Base-by-base conservation (phyloP, 2,888 invertebrate species). In the Drosophila formosana region DNA sequence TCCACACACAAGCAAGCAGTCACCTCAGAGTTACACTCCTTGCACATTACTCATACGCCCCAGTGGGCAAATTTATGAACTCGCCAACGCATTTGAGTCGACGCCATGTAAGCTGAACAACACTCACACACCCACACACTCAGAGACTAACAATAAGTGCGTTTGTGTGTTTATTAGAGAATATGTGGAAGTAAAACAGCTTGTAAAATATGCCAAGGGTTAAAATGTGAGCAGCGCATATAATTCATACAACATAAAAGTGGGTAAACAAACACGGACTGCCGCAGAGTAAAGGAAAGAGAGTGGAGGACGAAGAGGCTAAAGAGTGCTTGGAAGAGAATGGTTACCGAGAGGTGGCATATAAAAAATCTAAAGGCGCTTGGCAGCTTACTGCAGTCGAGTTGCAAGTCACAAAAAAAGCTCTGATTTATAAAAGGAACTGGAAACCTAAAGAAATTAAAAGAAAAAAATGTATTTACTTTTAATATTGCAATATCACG, bases 51-150 rank as follows among this genome's bases (percentile, higher is more conserved):
- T 87, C 85, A 81, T 79, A 80, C 88, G 81, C 88, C 89, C 90
- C 85, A 88, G 89, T 85, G 89, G 88, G 83, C 88, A 89, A 89
- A 85, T 85, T 85, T 85, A 85, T 85, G 89, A 88, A 85, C 88
- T 85, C 85, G 74, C 88, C 70, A 58, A 72, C 68, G 70, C 82
- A 84, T 89, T 84, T 89, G 89, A 89, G 88, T 81, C 82, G 64
- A 68, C 75, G 75, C 72, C 83, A 83, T 68, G 68, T 75, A 68
- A 84, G 78, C 72, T 58, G 63, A 43, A 69, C 74, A 62, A 46
- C 53, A 46, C 53, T 18, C 46, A 32, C 30, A 57, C 13, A n/a
- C 55, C 58, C 61, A 45, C 32, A 66, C 58, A 66, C 62, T 51
- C 67, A 56, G n/a, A 13, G 30, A 55, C 50, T 34, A 53, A 60